Percentiles rank a stretch among this genome's conserved stretches.
Conservation (phyloP, 1,140 invertebrate species). For the Ceratitis capitata region DNA sequence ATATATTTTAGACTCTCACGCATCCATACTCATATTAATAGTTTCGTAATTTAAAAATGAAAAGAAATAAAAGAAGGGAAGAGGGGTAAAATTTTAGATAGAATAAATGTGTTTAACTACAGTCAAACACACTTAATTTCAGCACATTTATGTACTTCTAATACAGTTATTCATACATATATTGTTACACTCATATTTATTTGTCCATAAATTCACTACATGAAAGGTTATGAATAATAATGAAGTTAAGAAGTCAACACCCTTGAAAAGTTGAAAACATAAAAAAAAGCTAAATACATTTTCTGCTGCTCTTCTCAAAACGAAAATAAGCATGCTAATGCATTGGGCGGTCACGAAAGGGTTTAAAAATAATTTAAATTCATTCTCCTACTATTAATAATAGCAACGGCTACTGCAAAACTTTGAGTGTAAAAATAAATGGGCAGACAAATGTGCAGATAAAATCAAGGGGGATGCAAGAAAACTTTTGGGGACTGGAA, state of each 20-base stretch:
- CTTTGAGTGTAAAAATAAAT: not conserved
- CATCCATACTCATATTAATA: too few relatives aligned
- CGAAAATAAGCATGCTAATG: not conserved
- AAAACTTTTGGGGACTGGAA: not conserved
- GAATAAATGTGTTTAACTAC: too few relatives aligned
- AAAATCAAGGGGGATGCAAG: not conserved
- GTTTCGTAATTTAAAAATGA: too few relatives aligned
- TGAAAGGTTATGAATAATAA: constrained; percentile 1
- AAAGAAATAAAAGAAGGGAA: too few relatives aligned
- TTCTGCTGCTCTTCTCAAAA: not conserved
- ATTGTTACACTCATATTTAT: not conserved
- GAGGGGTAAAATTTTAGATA: too few relatives aligned
- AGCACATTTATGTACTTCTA: too few relatives aligned
- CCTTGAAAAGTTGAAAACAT: not conserved
- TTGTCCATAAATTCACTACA: not conserved
- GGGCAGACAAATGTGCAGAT: not conserved
- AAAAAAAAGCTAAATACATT: not conserved
- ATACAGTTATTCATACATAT: too few relatives aligned
- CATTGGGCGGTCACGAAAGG: not conserved
- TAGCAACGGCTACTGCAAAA: not conserved
- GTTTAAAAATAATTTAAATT: constrained; percentile 4
- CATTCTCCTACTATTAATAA: not conserved
- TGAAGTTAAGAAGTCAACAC: not conserved
- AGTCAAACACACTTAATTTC: too few relatives aligned
- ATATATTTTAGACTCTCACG: too few relatives aligned